Conservation (phyloP, 1,140 invertebrate species). For the Saccostrea cuccullata region DNA sequence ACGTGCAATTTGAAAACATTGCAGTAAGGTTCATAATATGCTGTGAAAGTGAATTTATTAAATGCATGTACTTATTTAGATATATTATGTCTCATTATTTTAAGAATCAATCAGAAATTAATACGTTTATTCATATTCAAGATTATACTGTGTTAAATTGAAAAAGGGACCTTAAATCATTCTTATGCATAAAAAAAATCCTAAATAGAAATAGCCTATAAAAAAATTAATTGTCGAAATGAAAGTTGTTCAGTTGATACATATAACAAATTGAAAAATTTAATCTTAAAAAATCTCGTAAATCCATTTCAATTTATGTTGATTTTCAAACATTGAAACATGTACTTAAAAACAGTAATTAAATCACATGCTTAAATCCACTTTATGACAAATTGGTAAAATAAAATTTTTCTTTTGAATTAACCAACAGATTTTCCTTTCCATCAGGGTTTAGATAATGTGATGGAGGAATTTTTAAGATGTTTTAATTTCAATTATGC, state of each 20-base stretch:
- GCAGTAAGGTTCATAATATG: too few relatives aligned
- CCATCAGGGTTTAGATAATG: not conserved
- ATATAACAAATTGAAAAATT: not conserved
- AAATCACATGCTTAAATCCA: constrained; percentile 4
- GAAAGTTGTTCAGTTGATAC: not conserved
- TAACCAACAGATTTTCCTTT: not conserved
- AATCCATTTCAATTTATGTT: constrained; percentile 19
- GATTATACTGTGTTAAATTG: too few relatives aligned
- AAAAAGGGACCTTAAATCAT: too few relatives aligned
- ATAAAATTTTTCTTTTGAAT: not conserved
- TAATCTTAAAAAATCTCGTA: not conserved
- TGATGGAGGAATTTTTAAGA: not conserved
- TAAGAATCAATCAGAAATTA: too few relatives aligned
- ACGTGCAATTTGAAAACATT: too few relatives aligned
- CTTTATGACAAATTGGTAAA: not conserved
- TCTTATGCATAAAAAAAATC: too few relatives aligned
- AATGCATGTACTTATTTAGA: too few relatives aligned
- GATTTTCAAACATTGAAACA: not conserved
- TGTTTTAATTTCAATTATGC: constrained; percentile 29
- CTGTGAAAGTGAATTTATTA: too few relatives aligned
- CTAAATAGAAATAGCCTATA: too few relatives aligned
- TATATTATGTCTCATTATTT: too few relatives aligned
- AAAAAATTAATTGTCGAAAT: too few relatives aligned
- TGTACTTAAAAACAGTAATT: not conserved
- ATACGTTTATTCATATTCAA: too few relatives aligned